Percentiles rank a stretch among this genome's conserved stretches.
Conservation (phyloP, 2,113 vertebrate genomes). For the Sturnira hondurensis region DNA sequence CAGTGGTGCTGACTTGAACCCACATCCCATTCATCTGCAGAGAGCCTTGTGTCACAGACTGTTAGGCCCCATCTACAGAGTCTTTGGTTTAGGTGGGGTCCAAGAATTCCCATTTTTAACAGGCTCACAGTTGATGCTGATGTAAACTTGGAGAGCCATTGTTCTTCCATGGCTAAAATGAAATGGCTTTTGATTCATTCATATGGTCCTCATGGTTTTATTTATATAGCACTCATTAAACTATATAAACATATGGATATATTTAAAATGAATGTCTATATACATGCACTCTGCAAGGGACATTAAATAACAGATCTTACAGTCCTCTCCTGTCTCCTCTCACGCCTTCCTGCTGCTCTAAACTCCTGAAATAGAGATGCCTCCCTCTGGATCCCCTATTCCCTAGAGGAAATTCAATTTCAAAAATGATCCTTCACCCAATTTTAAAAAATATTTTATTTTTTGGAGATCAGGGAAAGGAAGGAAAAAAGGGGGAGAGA, state of each 20-base stretch:
- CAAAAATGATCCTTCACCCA: neutral
- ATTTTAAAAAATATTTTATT: neutral
- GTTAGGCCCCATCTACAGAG: neutral
- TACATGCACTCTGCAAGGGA: neutral
- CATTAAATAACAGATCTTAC: neutral
- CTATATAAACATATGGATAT: neutral
- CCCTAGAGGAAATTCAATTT: constrained; percentile 17
- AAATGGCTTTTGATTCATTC: neutral
- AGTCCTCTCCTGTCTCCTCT: neutral
- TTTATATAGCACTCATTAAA: neutral
- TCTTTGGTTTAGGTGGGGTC: neutral
- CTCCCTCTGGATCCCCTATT: neutral
- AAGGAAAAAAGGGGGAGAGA: too few species aligned
- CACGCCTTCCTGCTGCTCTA: neutral
- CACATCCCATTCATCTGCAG: neutral
- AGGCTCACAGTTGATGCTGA: neutral
- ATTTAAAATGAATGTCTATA: neutral
- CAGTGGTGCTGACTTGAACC: neutral
- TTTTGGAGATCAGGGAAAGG: too few species aligned
- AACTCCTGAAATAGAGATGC: neutral
- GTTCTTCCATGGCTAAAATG: neutral
- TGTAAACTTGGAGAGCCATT: neutral
- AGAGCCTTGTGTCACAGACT: neutral
- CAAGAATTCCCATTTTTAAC: neutral
- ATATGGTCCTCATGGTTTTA: neutral